Evolutionary conservation across 2,113 vertebrate genomes (phyloP), one percentile per base, ranked within the genome.

Genomic region (Phainopepla nitens): DNA sequence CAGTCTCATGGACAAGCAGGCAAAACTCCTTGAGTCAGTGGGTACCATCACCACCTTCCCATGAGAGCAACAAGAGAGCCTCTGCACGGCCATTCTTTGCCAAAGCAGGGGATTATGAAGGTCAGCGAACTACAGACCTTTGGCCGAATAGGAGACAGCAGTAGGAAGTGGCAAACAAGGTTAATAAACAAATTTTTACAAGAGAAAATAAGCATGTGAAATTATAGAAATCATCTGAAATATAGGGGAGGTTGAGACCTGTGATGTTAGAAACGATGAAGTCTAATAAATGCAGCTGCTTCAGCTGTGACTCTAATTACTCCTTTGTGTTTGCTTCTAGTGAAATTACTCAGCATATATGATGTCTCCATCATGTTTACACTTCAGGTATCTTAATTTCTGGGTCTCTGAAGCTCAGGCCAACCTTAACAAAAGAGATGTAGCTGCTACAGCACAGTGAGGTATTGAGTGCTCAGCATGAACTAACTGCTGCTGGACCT

Each of bases 121-220:
- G 35, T 65, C n/a, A 71, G 25, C 70, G 42, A 75, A 16, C 19
- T 49, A 68, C 15, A 78, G 14, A 70, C 15, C 20, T 54, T 73
- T 64, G 57, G 33, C 18, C 36, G 60, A 44, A 54, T 16, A 14
- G 5, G 10, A 80, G 35, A 75, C 11, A 71, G 21, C 20, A 57
- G 53, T 23, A 8, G 27, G 4, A 80, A 47, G 31, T 1, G 81
- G 21, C 47, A 93, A 68, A 51, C 6, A 16, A 0, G 0, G 2
- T 31, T 64, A 82, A 79, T 56, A 81, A 75, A 80, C 15, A 83
- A 15, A 87, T 15, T 23, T 50, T 58, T 54, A 31, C 24, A 66
- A 76, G 8, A 49, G 18, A 4, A 81, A 89, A 70, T 29, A 81
- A 80, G 16, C 21, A 50, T 1, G 3, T 1, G 5, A 72, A 60